A percentile compares a stretch with the other conserved stretches of the same genome.
These are phyloP conservation scores for Entomobrya multifasciata DNA, from an alignment of 2,888 invertebrate genomes.

Conservation along the genomic window DNA sequence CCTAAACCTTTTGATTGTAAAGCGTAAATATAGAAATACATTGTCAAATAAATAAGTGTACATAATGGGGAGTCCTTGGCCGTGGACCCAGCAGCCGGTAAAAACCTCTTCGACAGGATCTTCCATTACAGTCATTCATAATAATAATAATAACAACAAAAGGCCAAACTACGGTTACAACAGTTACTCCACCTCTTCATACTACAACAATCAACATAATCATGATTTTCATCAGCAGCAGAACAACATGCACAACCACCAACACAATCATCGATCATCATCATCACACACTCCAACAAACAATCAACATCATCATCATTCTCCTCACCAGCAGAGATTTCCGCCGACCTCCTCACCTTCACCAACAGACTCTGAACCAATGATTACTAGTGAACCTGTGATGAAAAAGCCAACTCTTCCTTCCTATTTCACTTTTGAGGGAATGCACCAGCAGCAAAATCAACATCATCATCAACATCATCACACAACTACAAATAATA, in stretches of 20 bases:
- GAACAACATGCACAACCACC: conserved; percentile 12
- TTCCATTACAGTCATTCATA: conserved; percentile 28
- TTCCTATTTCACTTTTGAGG: conserved; percentile 39
- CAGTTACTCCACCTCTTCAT: not conserved
- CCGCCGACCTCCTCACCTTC: not conserved
- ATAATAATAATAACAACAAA: conserved; percentile 60
- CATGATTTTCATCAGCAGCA: conserved; percentile 50
- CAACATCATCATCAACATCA: conserved; percentile 11
- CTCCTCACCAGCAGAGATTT: not conserved
- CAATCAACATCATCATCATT: not conserved
- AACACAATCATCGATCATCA: not conserved
- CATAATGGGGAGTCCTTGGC: conserved; percentile 72
- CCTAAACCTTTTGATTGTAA: not conserved
- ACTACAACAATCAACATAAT: conserved; percentile 58
- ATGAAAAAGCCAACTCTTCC: not conserved
- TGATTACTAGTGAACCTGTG: conserved; percentile 14
- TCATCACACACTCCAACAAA: conserved; percentile 9
- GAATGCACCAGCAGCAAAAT: not conserved
- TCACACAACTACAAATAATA: conserved; percentile 42
- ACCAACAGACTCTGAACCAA: conserved; percentile 22
- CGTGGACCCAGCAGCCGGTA: conserved; percentile 60
- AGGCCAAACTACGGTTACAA: conserved; percentile 35
- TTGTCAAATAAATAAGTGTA: conserved; percentile 9
- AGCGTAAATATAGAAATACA: too few species aligned
- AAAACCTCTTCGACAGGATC: conserved; percentile 37